A percentile compares a stretch with the other conserved stretches of the same genome.
phyloP scores from a whole-genome alignment of 2,113 vertebrate genomes.

The Crypturellus undulatus region DNA sequence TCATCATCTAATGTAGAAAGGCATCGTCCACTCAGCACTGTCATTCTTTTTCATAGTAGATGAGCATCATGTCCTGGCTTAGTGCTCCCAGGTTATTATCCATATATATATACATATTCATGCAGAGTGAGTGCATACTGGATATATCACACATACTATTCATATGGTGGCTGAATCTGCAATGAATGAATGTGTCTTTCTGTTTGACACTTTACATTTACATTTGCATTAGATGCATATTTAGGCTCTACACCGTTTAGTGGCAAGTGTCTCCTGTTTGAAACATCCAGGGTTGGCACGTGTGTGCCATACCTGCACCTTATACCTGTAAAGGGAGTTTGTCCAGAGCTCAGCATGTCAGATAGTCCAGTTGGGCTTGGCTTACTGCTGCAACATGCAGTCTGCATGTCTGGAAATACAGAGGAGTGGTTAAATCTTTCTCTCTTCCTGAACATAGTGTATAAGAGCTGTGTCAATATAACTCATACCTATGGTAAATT shows the following conservation, averaged over 20 bases:
- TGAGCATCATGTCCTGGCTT: neutral
- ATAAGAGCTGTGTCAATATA: neutral
- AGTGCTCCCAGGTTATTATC: neutral
- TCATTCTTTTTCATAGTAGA: neutral
- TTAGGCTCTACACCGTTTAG: neutral
- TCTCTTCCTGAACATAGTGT: neutral
- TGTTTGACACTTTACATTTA: neutral
- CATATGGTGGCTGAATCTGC: neutral
- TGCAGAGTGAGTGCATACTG: neutral
- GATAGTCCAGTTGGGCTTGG: neutral
- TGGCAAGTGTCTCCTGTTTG: neutral
- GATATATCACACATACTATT: neutral
- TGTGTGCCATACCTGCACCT: fast-evolving
- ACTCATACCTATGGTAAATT: neutral
- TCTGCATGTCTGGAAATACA: neutral
- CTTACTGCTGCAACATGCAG: neutral
- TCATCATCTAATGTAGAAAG: neutral
- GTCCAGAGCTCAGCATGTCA: neutral
- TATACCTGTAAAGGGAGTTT: neutral
- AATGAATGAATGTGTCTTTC: neutral
- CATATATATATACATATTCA: neutral
- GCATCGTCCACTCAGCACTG: neutral
- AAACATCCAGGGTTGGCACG: neutral
- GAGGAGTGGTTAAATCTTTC: neutral
- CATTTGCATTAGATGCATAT: neutral